Evolutionary conservation across 2,888 invertebrate species (phyloP).

Genomic region (Lathronympha strigana): DNA sequence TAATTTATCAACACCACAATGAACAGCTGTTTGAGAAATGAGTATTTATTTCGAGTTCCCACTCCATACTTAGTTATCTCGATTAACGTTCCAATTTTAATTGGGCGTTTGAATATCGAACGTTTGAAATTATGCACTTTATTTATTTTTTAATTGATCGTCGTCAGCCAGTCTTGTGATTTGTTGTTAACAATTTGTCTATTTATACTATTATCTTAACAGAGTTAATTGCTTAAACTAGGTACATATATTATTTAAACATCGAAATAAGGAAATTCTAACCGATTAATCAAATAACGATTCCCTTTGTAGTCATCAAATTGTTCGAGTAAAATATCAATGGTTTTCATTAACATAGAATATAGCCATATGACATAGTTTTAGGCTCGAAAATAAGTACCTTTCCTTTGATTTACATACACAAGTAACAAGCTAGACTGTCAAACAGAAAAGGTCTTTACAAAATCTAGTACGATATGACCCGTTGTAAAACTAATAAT

Average conservation of each 20-base stretch:
- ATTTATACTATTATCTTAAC: no score
- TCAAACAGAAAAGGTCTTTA: no score
- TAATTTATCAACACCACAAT: conserved; percentile 43
- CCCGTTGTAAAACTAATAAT: conserved; percentile 44
- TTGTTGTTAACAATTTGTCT: no score
- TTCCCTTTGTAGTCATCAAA: no score
- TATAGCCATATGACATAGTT: no score
- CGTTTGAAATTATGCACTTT: conserved; percentile 4
- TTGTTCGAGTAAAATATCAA: no score
- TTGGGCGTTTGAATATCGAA: conserved; percentile 36
- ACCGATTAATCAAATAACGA: no score
- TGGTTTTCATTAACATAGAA: no score
- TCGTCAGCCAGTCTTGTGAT: background rate
- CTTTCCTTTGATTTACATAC: background rate
- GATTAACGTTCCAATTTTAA: conserved; percentile 29
- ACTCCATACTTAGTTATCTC: conserved; percentile 42
- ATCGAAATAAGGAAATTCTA: no score
- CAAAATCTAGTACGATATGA: conserved; percentile 58
- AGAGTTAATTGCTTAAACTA: background rate
- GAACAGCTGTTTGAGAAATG: conserved; percentile 40
- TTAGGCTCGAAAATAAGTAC: no score
- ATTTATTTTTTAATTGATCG: conserved; percentile 26
- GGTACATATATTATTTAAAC: no score
- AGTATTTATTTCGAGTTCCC: conserved; percentile 41
- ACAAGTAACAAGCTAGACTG: no score